These are phyloP conservation scores for Garrulus glandarius DNA, from an alignment of 2,797 vertebrate genomes.

Conservation along the genomic window DNA sequence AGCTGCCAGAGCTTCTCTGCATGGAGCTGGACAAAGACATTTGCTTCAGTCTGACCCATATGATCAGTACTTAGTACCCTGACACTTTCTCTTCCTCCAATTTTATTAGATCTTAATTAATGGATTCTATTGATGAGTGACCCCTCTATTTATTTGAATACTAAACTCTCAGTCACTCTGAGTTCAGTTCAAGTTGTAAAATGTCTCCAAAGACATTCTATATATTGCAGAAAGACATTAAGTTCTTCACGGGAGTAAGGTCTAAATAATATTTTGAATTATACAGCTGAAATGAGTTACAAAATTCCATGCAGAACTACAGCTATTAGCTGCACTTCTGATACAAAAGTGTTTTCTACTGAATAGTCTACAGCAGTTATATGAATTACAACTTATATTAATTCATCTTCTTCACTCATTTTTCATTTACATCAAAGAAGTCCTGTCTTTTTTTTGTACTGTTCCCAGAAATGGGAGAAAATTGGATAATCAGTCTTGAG, in stretches of 20 bases:
- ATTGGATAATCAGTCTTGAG: neutral
- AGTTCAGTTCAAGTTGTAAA: neutral
- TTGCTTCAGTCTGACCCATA: rapidly evolving
- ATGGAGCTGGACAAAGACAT: neutral
- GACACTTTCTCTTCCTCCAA: neutral
- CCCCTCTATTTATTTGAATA: neutral
- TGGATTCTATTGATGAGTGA: neutral
- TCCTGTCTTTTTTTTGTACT: neutral
- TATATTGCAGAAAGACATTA: neutral
- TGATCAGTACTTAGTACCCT: no score
- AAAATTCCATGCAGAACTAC: neutral
- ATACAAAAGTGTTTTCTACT: neutral
- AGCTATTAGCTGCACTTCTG: neutral
- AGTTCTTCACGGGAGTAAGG: neutral
- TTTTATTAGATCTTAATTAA: neutral
- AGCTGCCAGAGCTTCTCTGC: neutral
- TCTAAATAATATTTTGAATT: neutral
- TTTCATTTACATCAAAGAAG: neutral
- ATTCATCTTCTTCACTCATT: neutral
- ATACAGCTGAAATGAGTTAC: neutral
- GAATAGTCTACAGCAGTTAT: neutral
- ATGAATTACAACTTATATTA: neutral
- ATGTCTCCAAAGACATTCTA: neutral
- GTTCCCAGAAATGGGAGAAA: neutral
- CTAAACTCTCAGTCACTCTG: neutral